Conservation (phyloP, 1,140 invertebrate species). For the Hyphantria cunea region DNA sequence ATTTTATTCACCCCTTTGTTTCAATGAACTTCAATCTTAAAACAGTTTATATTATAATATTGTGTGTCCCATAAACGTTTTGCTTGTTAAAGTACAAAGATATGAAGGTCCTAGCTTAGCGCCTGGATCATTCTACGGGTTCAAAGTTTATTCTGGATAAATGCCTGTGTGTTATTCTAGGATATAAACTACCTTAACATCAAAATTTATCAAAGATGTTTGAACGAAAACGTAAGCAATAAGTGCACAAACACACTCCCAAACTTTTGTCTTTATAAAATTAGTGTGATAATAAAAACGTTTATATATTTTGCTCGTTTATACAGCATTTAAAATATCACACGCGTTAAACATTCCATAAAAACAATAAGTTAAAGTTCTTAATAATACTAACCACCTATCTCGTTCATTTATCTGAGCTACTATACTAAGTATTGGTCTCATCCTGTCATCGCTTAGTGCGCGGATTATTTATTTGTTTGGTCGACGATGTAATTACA, state of each 20-base stretch:
- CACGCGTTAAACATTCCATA: slow-evolving; percentile 20
- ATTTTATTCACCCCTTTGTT: not conserved
- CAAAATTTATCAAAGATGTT: too few relatives aligned
- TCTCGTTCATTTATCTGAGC: slow-evolving; percentile 38
- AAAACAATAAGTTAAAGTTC: slow-evolving; percentile 36
- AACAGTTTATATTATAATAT: slow-evolving; percentile 8
- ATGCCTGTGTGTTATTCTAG: too few relatives aligned
- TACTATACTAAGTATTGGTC: slow-evolving; percentile 41
- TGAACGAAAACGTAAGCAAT: too few relatives aligned
- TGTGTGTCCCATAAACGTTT: slow-evolving; percentile 12
- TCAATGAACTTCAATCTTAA: slow-evolving; percentile 12
- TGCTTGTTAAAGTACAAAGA: not conserved
- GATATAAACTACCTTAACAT: not conserved
- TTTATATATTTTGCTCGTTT: too few relatives aligned
- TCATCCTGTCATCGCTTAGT: slow-evolving; percentile 60
- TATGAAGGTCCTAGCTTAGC: too few relatives aligned
- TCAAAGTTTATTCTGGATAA: too few relatives aligned
- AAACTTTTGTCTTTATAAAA: too few relatives aligned
- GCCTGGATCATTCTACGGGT: too few relatives aligned
- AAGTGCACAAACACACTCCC: too few relatives aligned
- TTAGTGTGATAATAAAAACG: too few relatives aligned
- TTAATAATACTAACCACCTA: slow-evolving; percentile 30
- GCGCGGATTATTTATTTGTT: slow-evolving; percentile 68
- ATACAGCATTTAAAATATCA: slow-evolving; percentile 13
- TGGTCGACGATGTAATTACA: slow-evolving; percentile 65